Percentiles rank a stretch among this genome's conserved stretches.
Conservation (phyloP, 2,113 vertebrate genomes). For the Lota lota region DNA sequence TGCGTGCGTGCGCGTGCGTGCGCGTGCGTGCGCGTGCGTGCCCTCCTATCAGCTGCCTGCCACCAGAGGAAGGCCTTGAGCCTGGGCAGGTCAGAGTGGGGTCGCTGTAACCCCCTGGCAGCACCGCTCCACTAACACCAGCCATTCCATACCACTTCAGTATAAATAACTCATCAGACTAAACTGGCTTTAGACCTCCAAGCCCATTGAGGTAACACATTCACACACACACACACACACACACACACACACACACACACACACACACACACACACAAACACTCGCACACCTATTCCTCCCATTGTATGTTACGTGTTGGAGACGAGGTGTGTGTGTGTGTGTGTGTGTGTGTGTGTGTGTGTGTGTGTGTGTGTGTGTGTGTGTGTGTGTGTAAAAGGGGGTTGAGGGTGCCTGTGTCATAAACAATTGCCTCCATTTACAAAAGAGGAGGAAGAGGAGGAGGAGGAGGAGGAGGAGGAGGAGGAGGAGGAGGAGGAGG, state of each 20-base stretch:
- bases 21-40: neutral
- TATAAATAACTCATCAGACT: slow-evolving; percentile 14
- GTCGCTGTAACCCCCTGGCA: slow-evolving; percentile 9
- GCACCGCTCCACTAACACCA: neutral
- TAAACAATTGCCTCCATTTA: slow-evolving; percentile 41
- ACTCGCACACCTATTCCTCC: neutral
- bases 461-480: too few species aligned
- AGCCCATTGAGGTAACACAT: neutral
- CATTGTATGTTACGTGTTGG: too few species aligned
- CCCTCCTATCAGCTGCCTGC: too few species aligned
- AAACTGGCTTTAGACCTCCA: too few species aligned
- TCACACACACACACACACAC: neutral
- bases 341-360: too few species aligned
- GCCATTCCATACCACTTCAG: slow-evolving; percentile 13
- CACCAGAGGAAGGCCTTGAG: too few species aligned
- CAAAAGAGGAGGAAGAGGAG: slow-evolving; percentile 16
- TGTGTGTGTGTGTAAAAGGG: neutral
- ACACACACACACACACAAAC: slow-evolving; percentile 1
- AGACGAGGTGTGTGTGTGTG: too few species aligned
- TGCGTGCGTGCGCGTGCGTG: too few species aligned
- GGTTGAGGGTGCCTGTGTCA: slow-evolving; percentile 13
- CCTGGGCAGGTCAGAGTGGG: slow-evolving; percentile 5
- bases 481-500: neutral
- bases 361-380: too few species aligned
- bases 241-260: slow-evolving; percentile 5